Base-by-base conservation (phyloP, 92 coral and sea anemone genomes). In the Virgularia gustaviana region DNA sequence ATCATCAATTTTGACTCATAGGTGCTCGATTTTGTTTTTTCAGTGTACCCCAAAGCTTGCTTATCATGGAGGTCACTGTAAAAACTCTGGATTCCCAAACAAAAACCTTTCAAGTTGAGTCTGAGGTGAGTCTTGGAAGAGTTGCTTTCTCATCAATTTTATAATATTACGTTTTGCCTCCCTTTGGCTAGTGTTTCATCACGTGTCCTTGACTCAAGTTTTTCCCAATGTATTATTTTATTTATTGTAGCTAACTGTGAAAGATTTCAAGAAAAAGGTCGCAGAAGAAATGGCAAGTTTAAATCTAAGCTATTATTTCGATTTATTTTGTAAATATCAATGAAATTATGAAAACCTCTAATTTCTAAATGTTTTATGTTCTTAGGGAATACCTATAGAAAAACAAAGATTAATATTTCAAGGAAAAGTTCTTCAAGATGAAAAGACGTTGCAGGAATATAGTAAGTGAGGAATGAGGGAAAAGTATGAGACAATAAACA, bases 21-120 rank as follows among this genome's bases (percentile, higher is more conserved):
- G 47, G 44, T 68, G 43, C 16, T 38, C 61, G 60, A 31, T 68
- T 49, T 16, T 35, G 75, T 31, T 42, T 34, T 51, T 59, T 12
- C 57, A 30, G 6, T 43, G 2, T 3, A 3, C 61, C 36, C 36
- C 35, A 75, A 34, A 34, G 23, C 18, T 20, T 39, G 9, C 38
- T 18, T 45, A 81, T 76, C 74, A 94, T 94, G 96, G 88, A 85
- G 74, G 89, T 94, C 57, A 90, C 99, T 33, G 96, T 94, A 62
- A 94, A 94, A 85, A 94, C 99, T 20, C 71, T 94, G 31, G 99
- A 94, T 85, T 89, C 96, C 9, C 96, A 87, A 79, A 94, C 99
- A 39, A 88, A 86, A 55, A 79, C 77, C n/a, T 85, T 94, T 65
- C 83, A 91, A 18, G 88, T 94, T 18, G 35, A 85, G 24, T 85